Evolutionary conservation across 2,113 vertebrate genomes (phyloP).

Genomic region (Stigmatopora nigra): DNA sequence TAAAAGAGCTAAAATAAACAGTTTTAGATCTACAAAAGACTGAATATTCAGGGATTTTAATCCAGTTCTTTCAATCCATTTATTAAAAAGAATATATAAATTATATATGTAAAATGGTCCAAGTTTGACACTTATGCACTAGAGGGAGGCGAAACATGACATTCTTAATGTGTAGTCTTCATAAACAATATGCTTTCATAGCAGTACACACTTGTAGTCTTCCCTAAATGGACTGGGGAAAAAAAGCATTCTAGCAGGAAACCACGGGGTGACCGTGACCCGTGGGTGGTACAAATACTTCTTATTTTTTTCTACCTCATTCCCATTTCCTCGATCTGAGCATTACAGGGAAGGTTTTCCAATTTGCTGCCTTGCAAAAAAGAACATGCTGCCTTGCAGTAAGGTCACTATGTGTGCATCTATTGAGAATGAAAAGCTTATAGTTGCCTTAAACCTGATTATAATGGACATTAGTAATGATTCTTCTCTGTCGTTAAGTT

Average conservation of each 20-base stretch:
- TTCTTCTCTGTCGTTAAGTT: conserved; percentile 16
- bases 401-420: conserved; percentile 36
- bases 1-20: no score
- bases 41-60: no score
- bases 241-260: conserved; percentile 38
- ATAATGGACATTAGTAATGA: not conserved
- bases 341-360: conserved; percentile 49
- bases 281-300: conserved; percentile 37
- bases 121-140: no score
- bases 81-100: no score
- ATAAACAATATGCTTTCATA: not conserved
- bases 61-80: no score
- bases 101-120: no score
- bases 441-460: conserved; percentile 26
- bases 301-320: conserved; percentile 31
- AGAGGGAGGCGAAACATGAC: no score
- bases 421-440: not conserved
- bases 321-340: not conserved
- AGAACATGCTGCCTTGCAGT: conserved; percentile 25
- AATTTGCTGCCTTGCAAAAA: conserved; percentile 44
- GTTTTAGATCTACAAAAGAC: no score
- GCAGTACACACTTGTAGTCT: conserved; percentile 17
- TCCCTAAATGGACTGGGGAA: conserved; percentile 36
- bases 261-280: conserved; percentile 46
- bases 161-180: not conserved